Evolutionary conservation across 2,888 invertebrate species (phyloP).

Genomic region (Phragmatobia fuliginosa): DNA sequence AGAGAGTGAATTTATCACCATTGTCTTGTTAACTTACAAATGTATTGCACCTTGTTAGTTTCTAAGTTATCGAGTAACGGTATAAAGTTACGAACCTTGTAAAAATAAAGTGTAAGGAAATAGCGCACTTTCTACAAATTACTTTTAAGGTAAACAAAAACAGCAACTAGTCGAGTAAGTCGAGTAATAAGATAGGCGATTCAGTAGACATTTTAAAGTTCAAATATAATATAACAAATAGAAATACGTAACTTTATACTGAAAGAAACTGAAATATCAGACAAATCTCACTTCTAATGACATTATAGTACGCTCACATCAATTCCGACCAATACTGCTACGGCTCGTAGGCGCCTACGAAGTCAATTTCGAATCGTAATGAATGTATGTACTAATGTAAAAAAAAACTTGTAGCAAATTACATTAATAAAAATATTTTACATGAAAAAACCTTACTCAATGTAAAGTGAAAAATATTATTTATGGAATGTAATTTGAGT

Average conservation of each 20-base stretch:
- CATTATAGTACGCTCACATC: background rate
- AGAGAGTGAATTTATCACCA: constrained; percentile 69
- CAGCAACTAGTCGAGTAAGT: constrained; percentile 4
- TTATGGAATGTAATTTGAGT: too few species aligned
- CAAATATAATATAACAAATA: background rate
- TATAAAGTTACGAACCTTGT: constrained; percentile 9
- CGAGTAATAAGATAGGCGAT: constrained; percentile 15
- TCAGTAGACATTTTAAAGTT: constrained; percentile 8
- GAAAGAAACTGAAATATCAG: background rate
- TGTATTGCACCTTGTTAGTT: constrained; percentile 67
- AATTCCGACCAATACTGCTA: background rate
- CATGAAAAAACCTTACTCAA: background rate
- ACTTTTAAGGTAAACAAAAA: constrained; percentile 6
- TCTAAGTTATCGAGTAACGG: constrained; percentile 19
- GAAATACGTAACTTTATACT: background rate
- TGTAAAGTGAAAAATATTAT: background rate
- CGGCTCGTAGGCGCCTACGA: constrained; percentile 15
- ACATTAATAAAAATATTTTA: background rate
- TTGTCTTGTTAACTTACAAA: constrained; percentile 76
- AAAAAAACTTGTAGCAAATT: background rate
- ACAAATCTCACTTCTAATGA: background rate
- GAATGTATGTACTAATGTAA: background rate
- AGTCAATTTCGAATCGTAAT: background rate
- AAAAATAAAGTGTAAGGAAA: constrained; percentile 6
- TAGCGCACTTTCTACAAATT: background rate